Conservation (phyloP, 2,797 vertebrate species). For the Onychomys leucogaster region DNA sequence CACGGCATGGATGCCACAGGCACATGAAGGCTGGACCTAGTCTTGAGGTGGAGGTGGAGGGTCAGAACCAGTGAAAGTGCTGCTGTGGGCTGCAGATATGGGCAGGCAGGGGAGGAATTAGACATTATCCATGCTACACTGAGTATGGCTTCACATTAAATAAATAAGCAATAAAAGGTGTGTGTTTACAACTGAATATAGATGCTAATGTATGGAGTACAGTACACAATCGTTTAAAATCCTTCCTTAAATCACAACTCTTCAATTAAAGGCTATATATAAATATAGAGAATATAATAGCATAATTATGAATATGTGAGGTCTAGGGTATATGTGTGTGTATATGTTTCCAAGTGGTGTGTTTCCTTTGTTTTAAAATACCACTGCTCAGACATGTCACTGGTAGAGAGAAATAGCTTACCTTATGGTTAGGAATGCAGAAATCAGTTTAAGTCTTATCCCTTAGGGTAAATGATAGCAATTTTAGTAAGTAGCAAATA, state of each 20-base stretch:
- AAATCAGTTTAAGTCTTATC: conserved; percentile 30
- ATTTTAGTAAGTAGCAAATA: conserved; percentile 14
- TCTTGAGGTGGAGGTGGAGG: neutral
- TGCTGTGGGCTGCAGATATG: no score
- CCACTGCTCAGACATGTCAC: neutral
- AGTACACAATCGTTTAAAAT: neutral
- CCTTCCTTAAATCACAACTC: neutral
- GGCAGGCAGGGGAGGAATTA: neutral
- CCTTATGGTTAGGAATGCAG: neutral
- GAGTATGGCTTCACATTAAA: neutral
- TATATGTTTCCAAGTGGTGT: no score
- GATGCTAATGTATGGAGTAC: neutral
- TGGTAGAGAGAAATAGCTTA: neutral
- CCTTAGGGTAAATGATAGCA: neutral
- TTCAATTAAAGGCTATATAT: neutral
- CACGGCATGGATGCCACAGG: neutral
- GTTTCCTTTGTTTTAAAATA: conserved; percentile 23
- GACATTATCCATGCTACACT: neutral
- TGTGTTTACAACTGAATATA: neutral
- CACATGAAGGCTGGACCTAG: no score
- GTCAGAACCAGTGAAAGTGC: neutral
- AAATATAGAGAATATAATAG: neutral
- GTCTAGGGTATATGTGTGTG: neutral
- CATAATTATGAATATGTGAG: neutral
- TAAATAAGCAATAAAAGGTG: neutral